Base-by-base conservation (phyloP, 2,888 invertebrate species). In the Eupithecia insigniata region DNA sequence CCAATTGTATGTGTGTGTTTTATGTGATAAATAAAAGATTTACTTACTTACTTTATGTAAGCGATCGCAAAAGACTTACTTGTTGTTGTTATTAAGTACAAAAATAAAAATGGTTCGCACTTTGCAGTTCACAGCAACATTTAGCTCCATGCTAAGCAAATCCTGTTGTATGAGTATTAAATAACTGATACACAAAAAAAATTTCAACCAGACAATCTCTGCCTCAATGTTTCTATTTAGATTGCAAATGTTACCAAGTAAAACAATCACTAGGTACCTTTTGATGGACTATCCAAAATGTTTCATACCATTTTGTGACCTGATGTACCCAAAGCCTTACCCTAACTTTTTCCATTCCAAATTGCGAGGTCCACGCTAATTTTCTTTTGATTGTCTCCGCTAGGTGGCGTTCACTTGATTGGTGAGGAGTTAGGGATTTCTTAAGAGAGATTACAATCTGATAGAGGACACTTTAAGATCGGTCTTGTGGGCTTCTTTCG, bases 281-380 rank as follows among this genome's bases (percentile, higher is more conserved):
- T n/a, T n/a, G n/a, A n/a, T n/a, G n/a, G n/a, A n/a, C n/a, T n/a
- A n/a, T 12, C 51, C 12, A 22, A 5, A 58, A 28, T 58, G 5
- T 16, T 28, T 6, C 5, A 22, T 3, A 8, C 2, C 51, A 22
- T 51, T 51, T 55, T 26, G 55, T 55, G 26, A 12, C 0, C 46
- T 28, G 28, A 58, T 58, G 58, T 58, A 58, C 64, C n/a, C 36
- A 36, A 28, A 14, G 26, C 83, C 79, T 82, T 82, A 81, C 64
- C 74, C 81, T 71, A 90, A 90, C 84, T 90, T 90, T 90, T 89
- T 87, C 89, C 89, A 89, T 89, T 90, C 85, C 83, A 87, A 89
- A 87, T 84, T 87, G 85, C 83, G 67, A 72, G 79, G 78, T 78
- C 82, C 82, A 85, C 84, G 85, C 85, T 89, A 90, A 90, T 90